Base-by-base conservation (phyloP, 2,797 vertebrate genomes). In the Eospalax fontanierii region DNA sequence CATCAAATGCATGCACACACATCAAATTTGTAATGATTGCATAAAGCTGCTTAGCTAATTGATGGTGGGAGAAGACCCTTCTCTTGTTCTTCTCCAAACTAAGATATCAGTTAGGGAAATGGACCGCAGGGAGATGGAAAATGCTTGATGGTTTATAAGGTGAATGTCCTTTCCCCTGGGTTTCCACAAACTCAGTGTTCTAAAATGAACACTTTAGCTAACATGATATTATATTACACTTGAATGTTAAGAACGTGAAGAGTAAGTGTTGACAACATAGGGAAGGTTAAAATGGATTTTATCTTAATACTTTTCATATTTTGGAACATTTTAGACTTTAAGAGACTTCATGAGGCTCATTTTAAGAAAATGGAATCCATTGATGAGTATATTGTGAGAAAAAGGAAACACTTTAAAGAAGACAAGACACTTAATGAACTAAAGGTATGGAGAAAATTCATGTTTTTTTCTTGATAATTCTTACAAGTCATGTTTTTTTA, bases 311-410 rank as follows among this genome's bases (percentile, higher is more conserved):
- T 93, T 96, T 93, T 94, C 66, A 78, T 79, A 35, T 96, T 96
- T 95, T 86, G 54, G 46, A 78, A 96, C 65, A 73, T 90, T 96
- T 59, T 95, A 99, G 99, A 99, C 96, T 99, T 99, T 92, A 99
- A 99, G 97, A 99, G 99, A 98, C 97, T 99, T 76, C 99, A 99
- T 0, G 99, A 99, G 94, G 99, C 99, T 26, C 99, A 98, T 75
- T 99, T 99, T 83, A 99, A 99, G 96, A 99, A 99, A 98, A 99
- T 99, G 99, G 99, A 99, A 97, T 99, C 99, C 61, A 99, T 99
- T 87, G 99, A 99, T 97, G 99, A 99, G 0, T 99, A 99, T 3
- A 65, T 99, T 68, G 99, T 99, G 84, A 98, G 99, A 86, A 99
- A 99, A 97, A 99, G 97, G 43, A 99, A 98, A 95, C 98, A 98